Conservation (phyloP, 37 sponge, comb jelly and placozoan genomes). For the Chondrosia reniformis region DNA sequence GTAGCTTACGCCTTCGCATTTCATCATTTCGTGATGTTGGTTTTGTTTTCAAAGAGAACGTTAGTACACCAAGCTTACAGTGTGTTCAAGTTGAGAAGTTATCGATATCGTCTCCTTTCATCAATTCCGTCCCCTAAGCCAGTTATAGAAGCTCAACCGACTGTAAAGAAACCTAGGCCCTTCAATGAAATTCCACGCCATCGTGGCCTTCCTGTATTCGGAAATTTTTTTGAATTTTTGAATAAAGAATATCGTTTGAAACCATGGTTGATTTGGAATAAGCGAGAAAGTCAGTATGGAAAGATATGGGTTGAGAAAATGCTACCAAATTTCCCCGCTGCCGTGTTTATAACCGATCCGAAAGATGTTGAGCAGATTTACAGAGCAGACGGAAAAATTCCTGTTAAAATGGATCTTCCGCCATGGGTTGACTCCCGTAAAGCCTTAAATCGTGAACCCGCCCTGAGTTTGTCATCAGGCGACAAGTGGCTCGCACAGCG, state of each 20-base stretch:
- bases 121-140: too few species aligned
- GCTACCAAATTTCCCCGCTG: constrained; percentile 4
- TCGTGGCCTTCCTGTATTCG: constrained; percentile 25
- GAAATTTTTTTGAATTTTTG: constrained; percentile 4
- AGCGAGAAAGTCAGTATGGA: constrained; percentile 35
- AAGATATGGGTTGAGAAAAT: constrained; percentile 21
- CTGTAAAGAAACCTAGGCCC: constrained; percentile 12
- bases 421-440: not conserved
- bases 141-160: too few species aligned
- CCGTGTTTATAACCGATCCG: constrained; percentile 22
- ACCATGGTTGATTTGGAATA: not conserved
- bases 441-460: too few species aligned
- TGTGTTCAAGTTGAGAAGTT: too few species aligned
- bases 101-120: too few species aligned
- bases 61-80: too few species aligned
- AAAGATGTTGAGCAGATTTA: constrained; percentile 39
- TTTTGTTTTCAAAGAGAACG: too few species aligned
- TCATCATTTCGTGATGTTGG: too few species aligned
- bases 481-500: constrained; percentile 47
- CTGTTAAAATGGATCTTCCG: not conserved
- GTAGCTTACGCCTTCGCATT: too few species aligned
- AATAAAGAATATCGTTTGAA: not conserved
- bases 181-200: constrained; percentile 33
- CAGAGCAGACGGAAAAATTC: constrained; percentile 43
- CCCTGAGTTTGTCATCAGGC: too few species aligned